Base-by-base conservation (phyloP, 2,113 vertebrate genomes). In the Nansenia antarctica region DNA sequence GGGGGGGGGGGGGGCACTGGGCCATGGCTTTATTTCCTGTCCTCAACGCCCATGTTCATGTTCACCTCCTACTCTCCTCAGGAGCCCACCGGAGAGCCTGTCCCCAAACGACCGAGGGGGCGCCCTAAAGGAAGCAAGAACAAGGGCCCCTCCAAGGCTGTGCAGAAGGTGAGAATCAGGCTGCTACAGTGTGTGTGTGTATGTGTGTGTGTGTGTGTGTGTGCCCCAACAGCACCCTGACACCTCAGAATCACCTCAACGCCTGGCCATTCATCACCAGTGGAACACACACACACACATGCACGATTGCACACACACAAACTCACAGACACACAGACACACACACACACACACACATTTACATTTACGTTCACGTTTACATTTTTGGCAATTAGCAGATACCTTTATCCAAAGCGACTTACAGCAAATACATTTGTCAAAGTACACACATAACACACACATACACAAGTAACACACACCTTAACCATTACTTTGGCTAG, bases 51-150 rank as follows among this genome's bases (percentile, higher is more conserved):
- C 72, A 67, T 70, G 67, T 76, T 78, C 65, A 61, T 20, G 37
- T 68, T 81, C 74, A 75, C 76, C 74, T 69, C 30, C 42, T 62
- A 22, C 68, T 45, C 59, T 62, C 58, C 20, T 59, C 58, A 98
- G 96, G 96, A 97, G 86, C 94, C 94, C 82, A 91, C 92, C 45
- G 95, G 95, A 88, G 95, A 97, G 84, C 95, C 96, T 72, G 95
- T 94, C 92, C 96, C 96, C 88, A 98, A 98, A 94, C 94, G 96
- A 92, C 96, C 96, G 74, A 93, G 96, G 89, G 96, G 96, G 88
- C 94, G 96, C 90, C 96, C 96, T 69, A 98, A 96, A 93, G 96
- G 96, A 91, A 98, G 96, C 91, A 98, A 98, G 92, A 98, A 97
- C 92, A 98, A 98, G 94, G 94, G 95, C 74, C 96, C 96, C 30